Percentiles rank a stretch among this genome's conserved stretches.
Conservation (phyloP, 2,797 vertebrate species). For the Paramormyrops hopkinsi region DNA sequence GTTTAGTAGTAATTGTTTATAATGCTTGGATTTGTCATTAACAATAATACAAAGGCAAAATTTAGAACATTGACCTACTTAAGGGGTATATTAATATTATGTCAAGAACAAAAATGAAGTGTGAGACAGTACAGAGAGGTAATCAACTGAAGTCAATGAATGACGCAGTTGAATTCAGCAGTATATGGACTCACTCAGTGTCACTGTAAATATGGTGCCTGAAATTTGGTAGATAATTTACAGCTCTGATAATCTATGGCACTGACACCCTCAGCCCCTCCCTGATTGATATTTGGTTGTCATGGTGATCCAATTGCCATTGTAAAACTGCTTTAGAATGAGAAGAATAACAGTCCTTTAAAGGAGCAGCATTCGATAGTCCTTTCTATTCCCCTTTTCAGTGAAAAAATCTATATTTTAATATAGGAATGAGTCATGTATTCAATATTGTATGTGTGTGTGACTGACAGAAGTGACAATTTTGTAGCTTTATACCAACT, state of each 20-base stretch:
- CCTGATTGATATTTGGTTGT: slow-evolving; percentile 19
- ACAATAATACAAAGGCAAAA: not conserved
- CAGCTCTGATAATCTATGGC: slow-evolving; percentile 13
- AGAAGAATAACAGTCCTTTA: not conserved
- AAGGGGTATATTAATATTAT: not conserved
- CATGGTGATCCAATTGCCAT: slow-evolving; percentile 19
- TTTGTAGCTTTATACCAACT: not conserved
- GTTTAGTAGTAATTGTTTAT: not conserved
- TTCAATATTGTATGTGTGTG: not conserved
- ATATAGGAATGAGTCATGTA: not conserved
- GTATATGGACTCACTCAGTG: not conserved
- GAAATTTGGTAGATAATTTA: not conserved
- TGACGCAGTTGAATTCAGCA: not conserved
- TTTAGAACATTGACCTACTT: not conserved
- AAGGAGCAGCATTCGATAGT: not conserved
- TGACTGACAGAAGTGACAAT: not conserved
- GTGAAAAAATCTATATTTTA: not conserved
- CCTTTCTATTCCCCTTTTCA: not conserved
- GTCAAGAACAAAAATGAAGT: not conserved
- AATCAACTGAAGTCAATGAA: not conserved
- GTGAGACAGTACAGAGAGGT: not conserved
- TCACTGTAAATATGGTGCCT: not conserved
- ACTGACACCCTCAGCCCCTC: not conserved
- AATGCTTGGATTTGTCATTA: not conserved
- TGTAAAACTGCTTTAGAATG: slow-evolving; percentile 1